These are phyloP conservation scores for Columbina picui DNA, from an alignment of 2,113 vertebrate species.

Conservation along the genomic window DNA sequence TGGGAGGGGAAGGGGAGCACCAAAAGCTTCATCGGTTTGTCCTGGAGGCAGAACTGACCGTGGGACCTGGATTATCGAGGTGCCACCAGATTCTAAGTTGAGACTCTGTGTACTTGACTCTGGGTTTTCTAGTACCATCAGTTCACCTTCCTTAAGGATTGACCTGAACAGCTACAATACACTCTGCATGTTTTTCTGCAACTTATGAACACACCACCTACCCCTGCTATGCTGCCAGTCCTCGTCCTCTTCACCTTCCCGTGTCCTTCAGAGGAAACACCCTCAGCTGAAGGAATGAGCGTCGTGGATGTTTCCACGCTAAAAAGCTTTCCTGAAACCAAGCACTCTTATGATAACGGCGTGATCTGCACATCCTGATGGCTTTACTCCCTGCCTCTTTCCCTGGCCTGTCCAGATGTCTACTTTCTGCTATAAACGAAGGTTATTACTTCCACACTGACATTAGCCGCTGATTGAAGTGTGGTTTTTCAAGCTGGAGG, in stretches of 20 bases:
- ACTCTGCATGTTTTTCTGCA: neutral
- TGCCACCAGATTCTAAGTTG: neutral
- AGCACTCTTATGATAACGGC: neutral
- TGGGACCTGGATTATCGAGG: rapidly evolving
- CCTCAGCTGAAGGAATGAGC: neutral
- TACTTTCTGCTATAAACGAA: conserved; percentile 60
- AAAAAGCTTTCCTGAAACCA: conserved; percentile 9
- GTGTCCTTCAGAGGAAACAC: neutral
- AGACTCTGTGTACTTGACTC: neutral
- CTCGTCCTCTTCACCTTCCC: neutral
- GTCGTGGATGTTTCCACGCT: neutral
- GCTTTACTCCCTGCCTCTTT: conserved; percentile 38
- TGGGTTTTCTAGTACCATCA: neutral
- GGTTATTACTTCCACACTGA: conserved; percentile 68
- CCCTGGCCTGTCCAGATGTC: conserved; percentile 69
- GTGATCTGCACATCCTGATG: conserved; percentile 48
- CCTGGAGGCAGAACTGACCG: neutral
- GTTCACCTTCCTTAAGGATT: neutral
- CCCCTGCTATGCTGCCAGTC: neutral
- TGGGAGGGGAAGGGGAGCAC: neutral
- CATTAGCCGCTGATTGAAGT: conserved; percentile 72
- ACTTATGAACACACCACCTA: neutral
- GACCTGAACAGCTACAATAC: neutral
- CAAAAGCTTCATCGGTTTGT: neutral
- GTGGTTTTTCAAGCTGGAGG: conserved; percentile 63